These are phyloP conservation scores for Galaxea fascicularis DNA, from an alignment of 92 coral and sea anemone species.

Conservation along the genomic window DNA sequence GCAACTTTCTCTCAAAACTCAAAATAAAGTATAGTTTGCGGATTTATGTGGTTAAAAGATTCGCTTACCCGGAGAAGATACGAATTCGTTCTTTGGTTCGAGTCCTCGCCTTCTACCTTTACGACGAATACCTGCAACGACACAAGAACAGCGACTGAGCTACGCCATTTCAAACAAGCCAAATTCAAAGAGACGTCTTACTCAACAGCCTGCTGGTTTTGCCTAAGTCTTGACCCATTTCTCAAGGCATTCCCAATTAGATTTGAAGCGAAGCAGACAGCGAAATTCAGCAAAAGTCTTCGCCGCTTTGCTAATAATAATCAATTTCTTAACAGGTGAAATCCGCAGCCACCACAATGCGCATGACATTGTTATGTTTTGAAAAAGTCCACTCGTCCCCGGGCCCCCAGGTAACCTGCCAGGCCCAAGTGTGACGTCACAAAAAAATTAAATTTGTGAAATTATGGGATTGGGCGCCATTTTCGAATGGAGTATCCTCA, in stretches of 20 bases:
- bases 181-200: slow-evolving; percentile 45
- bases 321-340: slow-evolving; percentile 29
- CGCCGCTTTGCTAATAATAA: neutral
- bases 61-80: slow-evolving; percentile 60
- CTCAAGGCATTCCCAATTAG: slow-evolving; percentile 5
- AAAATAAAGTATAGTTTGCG: neutral
- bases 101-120: slow-evolving; percentile 75
- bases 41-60: neutral
- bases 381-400: slow-evolving; percentile 24
- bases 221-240: slow-evolving; percentile 92
- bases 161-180: neutral
- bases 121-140: slow-evolving; percentile 81
- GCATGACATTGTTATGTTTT: slow-evolving; percentile 30
- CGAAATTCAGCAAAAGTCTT: neutral
- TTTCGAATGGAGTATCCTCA: too few relatives aligned
- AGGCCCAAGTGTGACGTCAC: too few relatives aligned
- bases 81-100: slow-evolving; percentile 41
- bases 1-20: neutral
- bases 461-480: too few relatives aligned
- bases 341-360: neutral
- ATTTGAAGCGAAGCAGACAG: neutral
- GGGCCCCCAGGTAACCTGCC: too few relatives aligned
- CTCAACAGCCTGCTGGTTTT: slow-evolving; percentile 91
- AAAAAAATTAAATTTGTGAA: too few relatives aligned
- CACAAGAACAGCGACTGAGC: slow-evolving; percentile 20